Evolutionary conservation across 2,888 invertebrate genomes (phyloP).

Genomic region (Scaptomyza tumidula): DNA sequence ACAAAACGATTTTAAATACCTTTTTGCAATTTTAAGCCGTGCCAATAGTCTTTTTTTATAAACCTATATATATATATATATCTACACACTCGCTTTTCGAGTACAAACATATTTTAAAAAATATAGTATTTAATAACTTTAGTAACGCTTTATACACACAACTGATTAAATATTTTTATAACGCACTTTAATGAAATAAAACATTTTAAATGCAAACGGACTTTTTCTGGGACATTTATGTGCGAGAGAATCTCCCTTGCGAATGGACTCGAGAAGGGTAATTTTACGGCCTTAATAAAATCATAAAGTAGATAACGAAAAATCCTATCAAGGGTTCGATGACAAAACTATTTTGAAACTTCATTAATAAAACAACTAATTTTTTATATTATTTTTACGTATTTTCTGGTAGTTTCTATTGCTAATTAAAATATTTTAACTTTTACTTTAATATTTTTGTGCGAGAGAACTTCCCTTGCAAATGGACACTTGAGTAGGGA

Average conservation of each 20-base stretch:
- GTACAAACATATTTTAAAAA: conserved; percentile 1
- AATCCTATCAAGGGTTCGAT: too few species aligned
- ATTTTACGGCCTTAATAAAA: too few species aligned
- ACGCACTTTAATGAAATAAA: conserved; percentile 43
- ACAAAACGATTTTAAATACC: conserved; percentile 5
- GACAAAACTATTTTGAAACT: too few species aligned
- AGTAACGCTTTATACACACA: conserved; percentile 14
- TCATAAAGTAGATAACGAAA: too few species aligned
- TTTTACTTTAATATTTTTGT: background rate
- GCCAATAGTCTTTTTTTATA: conserved; percentile 21
- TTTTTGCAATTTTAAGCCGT: conserved; percentile 23
- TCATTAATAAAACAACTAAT: too few species aligned
- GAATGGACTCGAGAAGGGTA: too few species aligned
- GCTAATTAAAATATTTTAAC: too few species aligned
- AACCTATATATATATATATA: conserved; percentile 6
- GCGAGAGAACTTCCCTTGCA: background rate
- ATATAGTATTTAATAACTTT: conserved; percentile 23
- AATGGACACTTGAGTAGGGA: too few species aligned
- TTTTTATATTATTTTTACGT: too few species aligned
- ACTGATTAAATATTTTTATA: conserved; percentile 44
- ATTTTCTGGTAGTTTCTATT: too few species aligned
- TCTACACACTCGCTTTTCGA: conserved; percentile 19
- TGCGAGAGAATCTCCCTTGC: too few species aligned
- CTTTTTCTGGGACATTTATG: too few species aligned
- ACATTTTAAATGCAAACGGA: conserved; percentile 30